A percentile compares a stretch with the other conserved stretches of the same genome.
Conservation (phyloP, 2,888 invertebrate species). For the Hyles lineata region DNA sequence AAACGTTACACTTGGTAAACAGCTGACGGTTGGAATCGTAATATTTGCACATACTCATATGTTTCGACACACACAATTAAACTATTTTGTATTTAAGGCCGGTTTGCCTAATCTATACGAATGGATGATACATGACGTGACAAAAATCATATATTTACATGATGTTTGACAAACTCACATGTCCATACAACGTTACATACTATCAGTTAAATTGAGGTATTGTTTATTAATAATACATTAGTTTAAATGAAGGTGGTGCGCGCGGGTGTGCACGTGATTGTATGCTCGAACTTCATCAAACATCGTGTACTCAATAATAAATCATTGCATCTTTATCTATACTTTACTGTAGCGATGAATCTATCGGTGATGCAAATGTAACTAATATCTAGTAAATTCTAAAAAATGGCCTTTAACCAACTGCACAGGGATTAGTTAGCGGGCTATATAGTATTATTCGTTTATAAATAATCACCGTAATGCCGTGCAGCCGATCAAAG, state of each 20-base stretch:
- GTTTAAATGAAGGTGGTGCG: slow-evolving; percentile 53
- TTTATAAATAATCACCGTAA: slow-evolving; percentile 24
- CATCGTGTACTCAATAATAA: slow-evolving; percentile 66
- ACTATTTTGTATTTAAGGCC: slow-evolving; percentile 75
- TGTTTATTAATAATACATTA: slow-evolving; percentile 53
- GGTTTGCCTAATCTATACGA: slow-evolving; percentile 79
- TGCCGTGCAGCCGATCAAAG: slow-evolving; percentile 59
- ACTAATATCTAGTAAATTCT: slow-evolving; percentile 80
- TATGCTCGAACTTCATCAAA: slow-evolving; percentile 63
- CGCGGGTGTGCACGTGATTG: slow-evolving; percentile 38
- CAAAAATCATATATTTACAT: slow-evolving; percentile 64
- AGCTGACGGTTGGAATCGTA: slow-evolving; percentile 15
- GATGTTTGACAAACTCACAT: slow-evolving; percentile 74
- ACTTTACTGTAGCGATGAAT: slow-evolving; percentile 33
- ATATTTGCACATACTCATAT: slow-evolving; percentile 34
- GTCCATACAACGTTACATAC: slow-evolving; percentile 54
- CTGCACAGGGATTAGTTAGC: slow-evolving; percentile 51
- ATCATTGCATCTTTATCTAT: slow-evolving; percentile 33
- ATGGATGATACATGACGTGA: slow-evolving; percentile 63
- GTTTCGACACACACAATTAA: slow-evolving; percentile 52
- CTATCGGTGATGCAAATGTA: slow-evolving; percentile 70
- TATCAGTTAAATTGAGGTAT: slow-evolving; percentile 64
- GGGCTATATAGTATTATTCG: slow-evolving; percentile 26
- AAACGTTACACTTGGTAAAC: slow-evolving; percentile 30
- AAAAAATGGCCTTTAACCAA: slow-evolving; percentile 68